These are phyloP conservation scores for Paguma larvata DNA, from an alignment of 2,797 vertebrate species.

Conservation along the genomic window DNA sequence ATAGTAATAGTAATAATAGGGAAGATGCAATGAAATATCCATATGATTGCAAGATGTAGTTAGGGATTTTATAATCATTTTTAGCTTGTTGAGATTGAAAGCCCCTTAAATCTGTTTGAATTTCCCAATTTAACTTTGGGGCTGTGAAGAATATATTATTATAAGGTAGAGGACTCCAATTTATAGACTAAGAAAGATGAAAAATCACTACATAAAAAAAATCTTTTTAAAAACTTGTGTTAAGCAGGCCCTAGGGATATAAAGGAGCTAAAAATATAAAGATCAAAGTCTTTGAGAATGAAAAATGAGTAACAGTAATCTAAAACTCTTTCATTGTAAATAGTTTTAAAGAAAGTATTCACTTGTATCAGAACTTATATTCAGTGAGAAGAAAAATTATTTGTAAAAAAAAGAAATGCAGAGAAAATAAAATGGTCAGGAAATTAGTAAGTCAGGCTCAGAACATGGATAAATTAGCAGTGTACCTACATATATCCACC, in stretches of 20 bases:
- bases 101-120: not conserved
- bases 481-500: not conserved
- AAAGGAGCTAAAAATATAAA: not conserved
- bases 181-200: constrained; percentile 31
- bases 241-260: not conserved
- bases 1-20: not conserved
- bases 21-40: constrained; percentile 15
- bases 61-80: not conserved
- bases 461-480: not conserved
- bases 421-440: not conserved
- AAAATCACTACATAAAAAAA: not conserved
- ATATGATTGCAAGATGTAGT: not conserved
- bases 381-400: constrained; percentile 24
- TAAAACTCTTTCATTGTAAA: not conserved
- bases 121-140: not conserved
- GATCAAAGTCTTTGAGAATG: not conserved
- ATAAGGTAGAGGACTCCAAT: not conserved
- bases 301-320: not conserved
- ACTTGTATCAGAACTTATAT: not conserved
- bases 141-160: not conserved
- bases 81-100: constrained; percentile 16
- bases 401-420: not conserved
- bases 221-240: not conserved
- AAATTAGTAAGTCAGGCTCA: not conserved
- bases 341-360: not conserved